A percentile compares a stretch with the other conserved stretches of the same genome.
Evolutionary conservation across 2,888 invertebrate species (phyloP).

Genomic region (Abscondita cerata): DNA sequence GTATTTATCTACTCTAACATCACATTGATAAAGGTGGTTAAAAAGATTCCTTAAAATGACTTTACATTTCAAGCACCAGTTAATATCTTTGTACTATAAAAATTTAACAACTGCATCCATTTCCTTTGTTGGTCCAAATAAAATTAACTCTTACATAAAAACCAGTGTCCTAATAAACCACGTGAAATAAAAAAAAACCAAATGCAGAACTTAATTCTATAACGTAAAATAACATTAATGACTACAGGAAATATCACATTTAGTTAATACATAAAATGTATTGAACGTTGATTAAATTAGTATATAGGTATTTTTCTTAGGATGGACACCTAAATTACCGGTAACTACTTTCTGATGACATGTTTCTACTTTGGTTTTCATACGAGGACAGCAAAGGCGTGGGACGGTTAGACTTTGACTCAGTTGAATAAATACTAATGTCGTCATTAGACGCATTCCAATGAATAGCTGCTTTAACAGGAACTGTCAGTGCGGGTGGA

Average conservation of each 20-base stretch:
- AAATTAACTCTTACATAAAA: no score
- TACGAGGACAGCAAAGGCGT: slow-evolving; percentile 40
- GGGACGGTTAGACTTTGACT: slow-evolving; percentile 42
- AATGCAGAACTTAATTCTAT: slow-evolving; percentile 11
- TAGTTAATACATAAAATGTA: slow-evolving; percentile 39
- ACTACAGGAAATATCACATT: slow-evolving; percentile 48
- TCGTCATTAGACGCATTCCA: slow-evolving; percentile 50
- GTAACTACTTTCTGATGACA: slow-evolving; percentile 31
- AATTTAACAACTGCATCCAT: neutral
- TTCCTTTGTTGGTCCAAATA: slow-evolving; percentile 1
- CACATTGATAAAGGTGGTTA: slow-evolving; percentile 17
- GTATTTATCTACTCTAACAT: slow-evolving; percentile 17
- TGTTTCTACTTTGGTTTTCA: slow-evolving; percentile 42
- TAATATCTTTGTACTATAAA: slow-evolving; percentile 1
- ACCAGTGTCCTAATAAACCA: no score
- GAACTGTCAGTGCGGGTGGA: slow-evolving; percentile 46
- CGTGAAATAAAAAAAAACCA: neutral
- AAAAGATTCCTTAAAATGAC: no score
- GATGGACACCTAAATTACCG: slow-evolving; percentile 17
- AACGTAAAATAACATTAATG: slow-evolving; percentile 38
- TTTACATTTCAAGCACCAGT: slow-evolving; percentile 9
- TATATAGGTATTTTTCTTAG: slow-evolving; percentile 5
- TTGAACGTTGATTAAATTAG: slow-evolving; percentile 16
- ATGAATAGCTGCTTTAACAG: slow-evolving; percentile 35
- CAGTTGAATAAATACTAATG: slow-evolving; percentile 46